Evolutionary conservation across 2,888 invertebrate species (phyloP).

Genomic region (Caenorhabditis sp.): DNA sequence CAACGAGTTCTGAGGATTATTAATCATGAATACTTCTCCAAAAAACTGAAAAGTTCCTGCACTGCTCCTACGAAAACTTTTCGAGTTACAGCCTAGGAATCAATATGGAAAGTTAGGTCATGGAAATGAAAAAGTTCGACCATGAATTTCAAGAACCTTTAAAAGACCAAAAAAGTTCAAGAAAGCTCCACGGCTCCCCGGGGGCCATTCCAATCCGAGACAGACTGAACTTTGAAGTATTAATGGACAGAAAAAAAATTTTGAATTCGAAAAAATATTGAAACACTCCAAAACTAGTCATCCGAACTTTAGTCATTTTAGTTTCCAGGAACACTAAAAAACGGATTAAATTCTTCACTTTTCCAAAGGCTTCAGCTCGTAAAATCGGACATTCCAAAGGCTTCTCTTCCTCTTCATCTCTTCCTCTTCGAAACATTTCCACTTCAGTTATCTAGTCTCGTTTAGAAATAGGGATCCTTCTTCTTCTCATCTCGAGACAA

Average conservation of each 20-base stretch:
- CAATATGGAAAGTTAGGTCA: too few relatives aligned
- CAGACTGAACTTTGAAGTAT: too few relatives aligned
- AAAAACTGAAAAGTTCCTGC: too few relatives aligned
- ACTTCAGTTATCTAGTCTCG: slow-evolving; percentile 4
- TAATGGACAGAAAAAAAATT: background rate
- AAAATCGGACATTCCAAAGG: slow-evolving; percentile 6
- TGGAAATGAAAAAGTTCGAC: too few relatives aligned
- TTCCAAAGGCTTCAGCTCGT: slow-evolving; percentile 10
- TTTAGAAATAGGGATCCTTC: background rate
- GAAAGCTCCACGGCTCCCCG: too few relatives aligned
- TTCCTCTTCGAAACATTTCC: slow-evolving; percentile 23
- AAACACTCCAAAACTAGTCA: background rate
- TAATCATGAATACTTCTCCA: too few relatives aligned
- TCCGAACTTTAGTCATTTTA: background rate
- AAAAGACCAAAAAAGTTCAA: too few relatives aligned
- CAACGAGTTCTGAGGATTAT: too few relatives aligned
- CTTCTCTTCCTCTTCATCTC: background rate
- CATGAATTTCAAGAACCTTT: too few relatives aligned
- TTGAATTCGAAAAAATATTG: background rate
- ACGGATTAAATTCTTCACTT: background rate
- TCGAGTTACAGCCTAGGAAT: too few relatives aligned
- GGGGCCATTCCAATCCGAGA: too few relatives aligned
- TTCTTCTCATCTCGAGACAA: background rate
- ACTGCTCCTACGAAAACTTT: too few relatives aligned
- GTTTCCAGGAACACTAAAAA: slow-evolving; percentile 14